Evolutionary conservation across 2,888 invertebrate species (phyloP).

Genomic region (Himalopsyche tibetana): DNA sequence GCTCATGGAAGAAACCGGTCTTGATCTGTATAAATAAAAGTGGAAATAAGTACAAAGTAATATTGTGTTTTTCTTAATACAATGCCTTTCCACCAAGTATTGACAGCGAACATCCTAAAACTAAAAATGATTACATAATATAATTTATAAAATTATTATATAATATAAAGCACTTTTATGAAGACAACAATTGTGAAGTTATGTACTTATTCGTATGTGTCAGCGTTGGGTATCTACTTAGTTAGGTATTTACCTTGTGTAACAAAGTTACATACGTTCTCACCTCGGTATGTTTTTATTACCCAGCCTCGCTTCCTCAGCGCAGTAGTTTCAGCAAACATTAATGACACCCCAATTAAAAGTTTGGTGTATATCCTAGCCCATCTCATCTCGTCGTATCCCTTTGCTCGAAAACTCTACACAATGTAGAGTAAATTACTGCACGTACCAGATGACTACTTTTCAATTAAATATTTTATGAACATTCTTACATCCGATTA

Average conservation of each 20-base stretch:
- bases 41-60: too few relatives aligned
- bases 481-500: too few relatives aligned
- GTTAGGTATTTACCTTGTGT: slow-evolving; percentile 9
- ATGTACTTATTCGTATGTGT: not conserved
- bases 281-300: slow-evolving; percentile 55
- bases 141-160: too few relatives aligned
- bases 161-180: not conserved
- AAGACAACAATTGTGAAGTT: not conserved
- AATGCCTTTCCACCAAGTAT: too few relatives aligned
- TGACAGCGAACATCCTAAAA: too few relatives aligned
- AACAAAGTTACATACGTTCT: slow-evolving; percentile 31
- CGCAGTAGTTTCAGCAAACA: slow-evolving; percentile 63
- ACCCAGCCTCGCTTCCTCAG: slow-evolving; percentile 54
- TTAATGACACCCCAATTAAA: slow-evolving; percentile 79
- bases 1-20: too few relatives aligned
- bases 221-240: not conserved
- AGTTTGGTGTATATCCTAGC: slow-evolving; percentile 69
- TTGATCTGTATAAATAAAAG: too few relatives aligned
- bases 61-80: too few relatives aligned
- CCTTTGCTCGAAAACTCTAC: slow-evolving; percentile 32
- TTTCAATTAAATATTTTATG: too few relatives aligned
- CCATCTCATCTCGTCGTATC: slow-evolving; percentile 19
- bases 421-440: not conserved
- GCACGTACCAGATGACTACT: not conserved
- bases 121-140: too few relatives aligned